phyloP scores from a whole-genome alignment of 1,140 invertebrate genomes.

The Drosophila takahashii region DNA sequence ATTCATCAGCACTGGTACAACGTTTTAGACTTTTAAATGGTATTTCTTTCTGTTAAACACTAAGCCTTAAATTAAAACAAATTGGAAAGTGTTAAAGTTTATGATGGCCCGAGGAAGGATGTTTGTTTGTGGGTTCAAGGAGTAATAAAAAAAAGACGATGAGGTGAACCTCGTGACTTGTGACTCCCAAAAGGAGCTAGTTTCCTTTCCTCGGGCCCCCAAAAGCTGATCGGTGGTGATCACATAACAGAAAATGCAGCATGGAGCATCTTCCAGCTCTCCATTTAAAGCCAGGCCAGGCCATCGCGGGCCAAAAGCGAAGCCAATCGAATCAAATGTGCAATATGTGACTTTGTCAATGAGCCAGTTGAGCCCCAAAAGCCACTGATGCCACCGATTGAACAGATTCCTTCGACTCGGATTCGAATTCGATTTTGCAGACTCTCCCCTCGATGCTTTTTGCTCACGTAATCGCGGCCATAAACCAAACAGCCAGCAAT shows the following conservation, averaged over 20 bases:
- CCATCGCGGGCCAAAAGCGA: conserved; percentile 31
- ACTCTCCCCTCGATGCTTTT: conserved; percentile 5
- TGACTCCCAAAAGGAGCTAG: neutral
- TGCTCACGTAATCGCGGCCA: conserved; percentile 70
- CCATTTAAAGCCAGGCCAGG: conserved; percentile 33
- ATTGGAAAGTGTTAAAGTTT: neutral
- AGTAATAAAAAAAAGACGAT: neutral
- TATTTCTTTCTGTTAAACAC: too few relatives aligned
- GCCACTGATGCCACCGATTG: neutral
- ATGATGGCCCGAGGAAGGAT: neutral
- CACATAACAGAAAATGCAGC: conserved; percentile 26
- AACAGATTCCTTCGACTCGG: neutral
- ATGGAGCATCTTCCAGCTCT: conserved; percentile 3
- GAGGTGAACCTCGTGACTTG: conserved; percentile 1
- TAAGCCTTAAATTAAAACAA: too few relatives aligned
- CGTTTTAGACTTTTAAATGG: too few relatives aligned
- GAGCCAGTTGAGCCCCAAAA: conserved; percentile 10
- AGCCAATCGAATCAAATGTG: conserved; percentile 59
- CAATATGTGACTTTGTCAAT: conserved; percentile 59
- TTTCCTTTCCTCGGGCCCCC: neutral
- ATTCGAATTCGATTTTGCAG: neutral
- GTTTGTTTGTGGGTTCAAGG: neutral
- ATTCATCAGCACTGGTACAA: too few relatives aligned
- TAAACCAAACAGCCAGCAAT: conserved; percentile 63
- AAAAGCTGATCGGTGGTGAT: conserved; percentile 1